Base-by-base conservation (phyloP, 2,797 vertebrate genomes). In the Heteromormyrus szaboi region DNA sequence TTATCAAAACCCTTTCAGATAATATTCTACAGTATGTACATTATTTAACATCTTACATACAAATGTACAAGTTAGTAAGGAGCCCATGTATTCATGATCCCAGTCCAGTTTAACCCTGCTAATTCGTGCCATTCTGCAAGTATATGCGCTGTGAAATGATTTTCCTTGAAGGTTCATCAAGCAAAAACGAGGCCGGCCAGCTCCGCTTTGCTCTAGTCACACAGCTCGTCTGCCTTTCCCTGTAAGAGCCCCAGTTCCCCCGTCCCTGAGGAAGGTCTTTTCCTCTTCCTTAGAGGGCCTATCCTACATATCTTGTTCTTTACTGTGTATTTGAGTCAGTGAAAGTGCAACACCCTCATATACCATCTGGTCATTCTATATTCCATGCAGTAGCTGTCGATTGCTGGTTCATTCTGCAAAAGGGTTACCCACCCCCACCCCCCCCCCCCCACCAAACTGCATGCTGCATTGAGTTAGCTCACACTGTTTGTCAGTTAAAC, bases 31-130 rank as follows among this genome's bases (percentile, higher is more conserved):
- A 37, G 37, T 37, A 37, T 93, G 94, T 94, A 91, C 91, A 95
- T 37, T 37, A 95, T 93, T 91, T 95, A 95, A 96, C 95, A 96
- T 90, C 94, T 95, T 96, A 95, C 93, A 96, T 94, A 95, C 94
- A 96, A 92, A 95, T 95, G 93, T 95, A 96, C 94, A 96, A 95
- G 95, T 93, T 90, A 93, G 92, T 92, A 91, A 90, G 88, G 90
- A 91, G 89, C 68, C 50, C 2, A 37, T 62, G 51, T 62, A 51
- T 59, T 83, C 54, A 54, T 25, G 54, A 48, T 83, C 46, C 79
- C 79, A 48, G 76, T 48, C 19, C 14, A 48, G 76, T n/a, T 48
- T 46, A 41, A 41, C 33, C 1, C 33, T 19, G 33, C n/a, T 87
- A 65, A 25, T 65, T 65, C 25, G 37, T 37, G 37, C 37, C 37